phyloP scores from a whole-genome alignment of 1,140 invertebrate species.

The Anastatus disparis region DNA sequence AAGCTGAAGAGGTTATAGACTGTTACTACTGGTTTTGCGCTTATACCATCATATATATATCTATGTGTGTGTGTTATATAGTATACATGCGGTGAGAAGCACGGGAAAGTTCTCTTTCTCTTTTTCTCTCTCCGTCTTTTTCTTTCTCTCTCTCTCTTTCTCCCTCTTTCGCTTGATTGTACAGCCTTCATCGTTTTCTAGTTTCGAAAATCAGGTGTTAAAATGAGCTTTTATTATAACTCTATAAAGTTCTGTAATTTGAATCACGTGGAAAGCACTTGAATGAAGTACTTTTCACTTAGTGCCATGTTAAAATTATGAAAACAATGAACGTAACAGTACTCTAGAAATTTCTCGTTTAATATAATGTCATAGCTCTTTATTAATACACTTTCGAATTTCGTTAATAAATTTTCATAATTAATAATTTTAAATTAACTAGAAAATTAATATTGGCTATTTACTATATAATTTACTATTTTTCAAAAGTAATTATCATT shows the following conservation, averaged over 20 bases:
- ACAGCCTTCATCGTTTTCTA: neutral
- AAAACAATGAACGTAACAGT: conserved; percentile 20
- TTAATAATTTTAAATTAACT: too few species aligned
- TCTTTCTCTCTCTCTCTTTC: neutral
- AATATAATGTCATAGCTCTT: too few species aligned
- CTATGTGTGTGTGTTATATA: neutral
- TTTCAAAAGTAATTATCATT: too few species aligned
- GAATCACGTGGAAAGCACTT: conserved; percentile 4
- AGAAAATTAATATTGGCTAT: too few species aligned
- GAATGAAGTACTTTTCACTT: conserved; percentile 1
- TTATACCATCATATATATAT: neutral
- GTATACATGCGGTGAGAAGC: too few species aligned
- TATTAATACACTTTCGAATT: too few species aligned
- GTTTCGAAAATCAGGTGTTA: conserved; percentile 5
- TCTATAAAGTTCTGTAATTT: conserved; percentile 17
- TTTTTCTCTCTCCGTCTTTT: neutral
- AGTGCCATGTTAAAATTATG: neutral
- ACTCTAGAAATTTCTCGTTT: too few species aligned
- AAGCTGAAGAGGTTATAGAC: neutral
- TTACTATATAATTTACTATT: too few species aligned
- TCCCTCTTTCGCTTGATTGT: neutral
- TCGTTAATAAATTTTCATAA: too few species aligned
- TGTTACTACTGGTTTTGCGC: neutral
- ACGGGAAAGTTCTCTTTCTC: too few species aligned
- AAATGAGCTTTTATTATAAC: conserved; percentile 16